Evolutionary conservation across 2,888 invertebrate genomes (phyloP).

Genomic region (Chalcosyrphus nemorum): DNA sequence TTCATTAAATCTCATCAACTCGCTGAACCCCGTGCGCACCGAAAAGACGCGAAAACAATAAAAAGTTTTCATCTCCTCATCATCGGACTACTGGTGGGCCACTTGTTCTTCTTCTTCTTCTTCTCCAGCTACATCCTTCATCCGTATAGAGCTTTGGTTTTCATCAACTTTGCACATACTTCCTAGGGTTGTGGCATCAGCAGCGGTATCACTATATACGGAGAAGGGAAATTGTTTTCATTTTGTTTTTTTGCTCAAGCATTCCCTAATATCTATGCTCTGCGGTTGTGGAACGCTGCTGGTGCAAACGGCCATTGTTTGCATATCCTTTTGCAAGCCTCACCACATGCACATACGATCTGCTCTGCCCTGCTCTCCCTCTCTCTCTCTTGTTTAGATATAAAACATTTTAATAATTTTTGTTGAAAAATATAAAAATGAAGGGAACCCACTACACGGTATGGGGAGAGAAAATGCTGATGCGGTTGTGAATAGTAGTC

Average conservation of each 20-base stretch:
- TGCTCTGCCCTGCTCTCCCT: too few relatives aligned
- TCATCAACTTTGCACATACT: slow-evolving; percentile 64
- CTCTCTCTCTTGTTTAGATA: slow-evolving; percentile 20
- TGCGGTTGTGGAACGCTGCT: slow-evolving; percentile 45
- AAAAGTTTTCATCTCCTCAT: slow-evolving; percentile 50
- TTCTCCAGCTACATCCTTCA: slow-evolving; percentile 9
- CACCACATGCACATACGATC: background rate
- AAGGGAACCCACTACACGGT: slow-evolving; percentile 20
- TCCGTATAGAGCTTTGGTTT: slow-evolving; percentile 26
- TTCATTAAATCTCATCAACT: slow-evolving; percentile 71
- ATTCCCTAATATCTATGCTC: slow-evolving; percentile 29
- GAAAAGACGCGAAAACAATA: slow-evolving; percentile 58
- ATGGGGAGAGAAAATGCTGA: slow-evolving; percentile 12
- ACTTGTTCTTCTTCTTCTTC: too few relatives aligned
- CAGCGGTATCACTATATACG: slow-evolving; percentile 18
- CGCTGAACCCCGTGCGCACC: slow-evolving; percentile 41
- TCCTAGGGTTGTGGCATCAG: background rate
- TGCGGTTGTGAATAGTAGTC: slow-evolving; percentile 31
- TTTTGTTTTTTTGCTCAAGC: slow-evolving; percentile 14
- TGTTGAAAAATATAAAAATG: slow-evolving; percentile 53
- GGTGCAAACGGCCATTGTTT: slow-evolving; percentile 57
- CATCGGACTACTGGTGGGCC: slow-evolving; percentile 3
- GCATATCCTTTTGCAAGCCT: slow-evolving; percentile 61
- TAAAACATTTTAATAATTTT: slow-evolving; percentile 70
- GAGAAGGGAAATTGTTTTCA: slow-evolving; percentile 50